Evolutionary conservation across 2,113 vertebrate species (phyloP), one percentile per base, ranked within the genome.

Genomic region (Spea bombifrons): DNA sequence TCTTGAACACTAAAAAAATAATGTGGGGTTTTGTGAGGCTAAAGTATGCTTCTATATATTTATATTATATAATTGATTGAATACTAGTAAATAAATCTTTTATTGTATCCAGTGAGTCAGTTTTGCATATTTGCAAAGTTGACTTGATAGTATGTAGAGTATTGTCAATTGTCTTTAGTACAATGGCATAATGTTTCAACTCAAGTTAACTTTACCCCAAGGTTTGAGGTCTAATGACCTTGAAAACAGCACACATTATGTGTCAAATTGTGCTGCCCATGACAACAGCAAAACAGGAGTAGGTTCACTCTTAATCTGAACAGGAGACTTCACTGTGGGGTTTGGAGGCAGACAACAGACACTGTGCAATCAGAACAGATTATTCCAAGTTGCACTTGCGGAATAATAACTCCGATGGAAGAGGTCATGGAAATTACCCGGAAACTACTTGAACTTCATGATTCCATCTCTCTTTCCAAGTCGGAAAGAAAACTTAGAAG

Each of bases 381-480:
- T 44, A 12, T 5, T 61, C 0, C 47, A 43, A 67, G 49, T 13
- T 68, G 64, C 75, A 44, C 13, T 67, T 74, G 50, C 48, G 30
- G 7, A 74, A 47, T 59, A 68, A 67, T 61, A 61, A 73, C 44
- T 45, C n/a, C 45, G 67, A 89, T 89, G 86, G 65, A 82, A 17
- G 64, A 70, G 3, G 10, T 77, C 9, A 83, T 81, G 3, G 83
- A 86, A 64, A 63, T 85, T 8, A 76, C 81, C 15, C 85, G 84
- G 85, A 81, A 81, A 67, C 84, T 84, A 84, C 63, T 87, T 55
- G 85, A 87, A 70, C 84, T 89, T 7, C 85, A 85, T 48, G 88
- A 88, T 75, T 87, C 85, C 0, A 84, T 89, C 57, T 84, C 85
- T 1, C 68, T 86, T 55, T 78, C 75, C 45, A 75, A 75, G 8